These are phyloP conservation scores for Pipistrellus kuhlii DNA, from an alignment of 2,797 vertebrate species.

Conservation along the genomic window DNA sequence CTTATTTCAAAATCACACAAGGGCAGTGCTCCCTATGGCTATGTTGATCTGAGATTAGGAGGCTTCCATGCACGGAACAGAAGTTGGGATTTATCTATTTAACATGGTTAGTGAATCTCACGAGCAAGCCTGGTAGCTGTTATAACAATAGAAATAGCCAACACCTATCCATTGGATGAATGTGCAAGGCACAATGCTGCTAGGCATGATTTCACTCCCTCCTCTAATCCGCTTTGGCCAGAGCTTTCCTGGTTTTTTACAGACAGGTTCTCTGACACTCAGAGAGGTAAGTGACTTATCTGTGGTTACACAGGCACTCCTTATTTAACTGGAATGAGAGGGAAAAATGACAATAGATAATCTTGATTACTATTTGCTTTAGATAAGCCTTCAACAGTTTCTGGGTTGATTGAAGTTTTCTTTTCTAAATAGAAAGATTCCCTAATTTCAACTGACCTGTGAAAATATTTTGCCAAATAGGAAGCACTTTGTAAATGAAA, in stretches of 20 bases:
- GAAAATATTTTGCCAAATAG: slow-evolving; percentile 14
- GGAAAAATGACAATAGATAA: not conserved
- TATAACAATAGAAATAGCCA: not conserved
- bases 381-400: not conserved
- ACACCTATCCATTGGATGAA: too few relatives aligned
- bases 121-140: not conserved
- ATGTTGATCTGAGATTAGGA: not conserved
- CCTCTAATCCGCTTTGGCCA: not conserved
- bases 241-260: slow-evolving; percentile 11
- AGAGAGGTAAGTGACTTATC: not conserved
- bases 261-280: not conserved
- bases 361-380: not conserved
- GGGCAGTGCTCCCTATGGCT: not conserved
- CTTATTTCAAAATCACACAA: not conserved
- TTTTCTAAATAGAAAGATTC: not conserved
- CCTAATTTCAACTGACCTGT: not conserved
- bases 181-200: not conserved
- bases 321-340: not conserved
- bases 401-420: not conserved
- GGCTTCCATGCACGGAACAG: not conserved
- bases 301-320: not conserved
- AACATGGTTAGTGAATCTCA: not conserved
- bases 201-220: not conserved
- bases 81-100: not conserved
- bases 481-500: not conserved